Evolutionary conservation across 1,140 invertebrate species (phyloP).

Genomic region (Tribolium madens): DNA sequence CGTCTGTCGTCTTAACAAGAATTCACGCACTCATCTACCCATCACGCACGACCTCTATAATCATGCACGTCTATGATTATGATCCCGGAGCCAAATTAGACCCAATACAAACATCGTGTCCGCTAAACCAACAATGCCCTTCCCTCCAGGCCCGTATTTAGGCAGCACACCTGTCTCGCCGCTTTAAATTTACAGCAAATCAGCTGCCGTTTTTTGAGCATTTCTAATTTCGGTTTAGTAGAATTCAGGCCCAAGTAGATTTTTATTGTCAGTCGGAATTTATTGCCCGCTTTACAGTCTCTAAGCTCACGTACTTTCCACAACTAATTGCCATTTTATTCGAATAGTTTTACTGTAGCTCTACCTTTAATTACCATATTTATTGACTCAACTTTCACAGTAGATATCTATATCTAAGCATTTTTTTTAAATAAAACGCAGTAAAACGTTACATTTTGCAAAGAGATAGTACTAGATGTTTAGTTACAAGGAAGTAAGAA

Average conservation of each 20-base stretch:
- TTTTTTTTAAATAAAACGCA: too few relatives aligned
- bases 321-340: conserved; percentile 24
- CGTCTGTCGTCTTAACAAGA: conserved; percentile 12
- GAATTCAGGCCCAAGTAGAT: conserved; percentile 23
- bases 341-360: conserved; percentile 13
- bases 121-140: conserved; percentile 50
- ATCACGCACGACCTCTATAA: conserved; percentile 46
- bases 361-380: conserved; percentile 22
- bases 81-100: conserved; percentile 50
- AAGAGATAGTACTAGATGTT: too few relatives aligned
- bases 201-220: conserved; percentile 44
- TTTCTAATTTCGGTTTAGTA: conserved; percentile 19
- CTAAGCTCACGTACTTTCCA: conserved; percentile 10
- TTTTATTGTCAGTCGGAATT: conserved; percentile 25
- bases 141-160: conserved; percentile 45
- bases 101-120: conserved; percentile 51
- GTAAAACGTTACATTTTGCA: not conserved
- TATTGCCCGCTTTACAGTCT: conserved; percentile 20
- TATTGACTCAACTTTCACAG: not conserved
- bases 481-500: too few relatives aligned
- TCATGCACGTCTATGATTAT: conserved; percentile 49
- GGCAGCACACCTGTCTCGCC: conserved; percentile 49
- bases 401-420: too few relatives aligned
- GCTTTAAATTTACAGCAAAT: conserved; percentile 49
- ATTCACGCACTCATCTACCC: conserved; percentile 37